Evolutionary conservation across 1,140 invertebrate genomes (phyloP).

Genomic region (Leptoteleia sp.): DNA sequence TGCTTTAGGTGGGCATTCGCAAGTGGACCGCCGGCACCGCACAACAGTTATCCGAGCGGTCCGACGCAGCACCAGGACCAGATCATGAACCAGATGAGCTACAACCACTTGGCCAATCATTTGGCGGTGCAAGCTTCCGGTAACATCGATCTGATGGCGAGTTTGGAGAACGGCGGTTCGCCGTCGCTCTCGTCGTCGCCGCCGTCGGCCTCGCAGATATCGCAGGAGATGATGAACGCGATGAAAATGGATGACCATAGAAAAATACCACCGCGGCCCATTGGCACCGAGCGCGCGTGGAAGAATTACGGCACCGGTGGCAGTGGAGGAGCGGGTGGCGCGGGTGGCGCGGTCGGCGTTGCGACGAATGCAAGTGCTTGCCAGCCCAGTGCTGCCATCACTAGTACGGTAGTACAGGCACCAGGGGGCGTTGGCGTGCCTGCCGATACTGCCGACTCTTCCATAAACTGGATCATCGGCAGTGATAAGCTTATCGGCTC

Average conservation of each 20-base stretch:
- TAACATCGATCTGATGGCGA: slow-evolving; percentile 80
- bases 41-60: slow-evolving; percentile 68
- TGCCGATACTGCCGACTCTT: no score
- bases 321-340: slow-evolving; percentile 25
- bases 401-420: slow-evolving; percentile 1
- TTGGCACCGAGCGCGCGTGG: slow-evolving; percentile 88
- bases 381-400: no score
- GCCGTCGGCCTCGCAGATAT: slow-evolving; percentile 81
- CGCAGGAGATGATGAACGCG: slow-evolving; percentile 73
- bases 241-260: slow-evolving; percentile 83
- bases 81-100: slow-evolving; percentile 75
- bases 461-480: no score
- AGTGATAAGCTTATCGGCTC: slow-evolving; percentile 79
- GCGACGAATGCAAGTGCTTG: background rate
- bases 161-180: slow-evolving; percentile 82
- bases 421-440: slow-evolving; percentile 10
- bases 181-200: slow-evolving; percentile 80
- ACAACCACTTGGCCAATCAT: slow-evolving; percentile 75
- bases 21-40: slow-evolving; percentile 68
- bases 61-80: slow-evolving; percentile 74
- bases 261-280: slow-evolving; percentile 88
- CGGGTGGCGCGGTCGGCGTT: background rate
- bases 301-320: slow-evolving; percentile 79
- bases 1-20: slow-evolving; percentile 77
- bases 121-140: slow-evolving; percentile 75